Evolutionary conservation across 2,888 invertebrate genomes (phyloP), one percentile per base, ranked within the genome.

Genomic region (Pristionchus japonicus): DNA sequence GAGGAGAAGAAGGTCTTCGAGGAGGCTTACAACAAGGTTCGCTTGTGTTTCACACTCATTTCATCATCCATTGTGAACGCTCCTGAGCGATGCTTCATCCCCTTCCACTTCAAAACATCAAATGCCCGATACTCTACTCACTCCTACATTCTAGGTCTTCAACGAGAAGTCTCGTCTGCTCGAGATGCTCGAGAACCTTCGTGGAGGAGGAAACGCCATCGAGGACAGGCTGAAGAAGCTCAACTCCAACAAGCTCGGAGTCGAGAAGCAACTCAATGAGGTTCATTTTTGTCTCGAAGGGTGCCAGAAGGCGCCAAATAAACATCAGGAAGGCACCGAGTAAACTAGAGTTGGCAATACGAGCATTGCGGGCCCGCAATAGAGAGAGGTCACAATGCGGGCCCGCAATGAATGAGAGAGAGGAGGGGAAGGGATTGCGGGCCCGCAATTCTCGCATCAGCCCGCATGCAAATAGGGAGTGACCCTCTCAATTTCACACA

Each of bases 1-100:
- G 98, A 99, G 95, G 97, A 99, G 95, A 97, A 99, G 96, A 98
- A 98, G 96, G 80, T 77, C n/a, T n/a, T 57, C 95, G 97, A 98
- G 95, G 96, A 98, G 96, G 99, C 99, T 96, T 99, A 99, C 96
- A 98, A 99, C 96, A 97, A 93, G 89, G 87, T 93, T 80, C 89
- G 43, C 20, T 27, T 77, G 43, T 11, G 37, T 77, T 43, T 77
- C 77, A 47, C 47, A 13, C n/a, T 77, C 9, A 37, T 37, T 70
- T 37, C 7, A 37, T 20, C 1, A 23, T 0, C 7, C n/a, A 1
- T 27, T 67, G 17, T 67, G 15, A 1, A 1, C 7, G 9, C 0
- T 31, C 34, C 37, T 40, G 23, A 17, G 37, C 37, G 70, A 70
- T 31, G 2, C 17, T 23, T 70, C 37, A 3, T 9, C 64, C 15